Percentiles rank a stretch among this genome's conserved stretches.
These are phyloP conservation scores for Plemyria rubiginata DNA, from an alignment of 2,888 invertebrate genomes.

Conservation along the genomic window DNA sequence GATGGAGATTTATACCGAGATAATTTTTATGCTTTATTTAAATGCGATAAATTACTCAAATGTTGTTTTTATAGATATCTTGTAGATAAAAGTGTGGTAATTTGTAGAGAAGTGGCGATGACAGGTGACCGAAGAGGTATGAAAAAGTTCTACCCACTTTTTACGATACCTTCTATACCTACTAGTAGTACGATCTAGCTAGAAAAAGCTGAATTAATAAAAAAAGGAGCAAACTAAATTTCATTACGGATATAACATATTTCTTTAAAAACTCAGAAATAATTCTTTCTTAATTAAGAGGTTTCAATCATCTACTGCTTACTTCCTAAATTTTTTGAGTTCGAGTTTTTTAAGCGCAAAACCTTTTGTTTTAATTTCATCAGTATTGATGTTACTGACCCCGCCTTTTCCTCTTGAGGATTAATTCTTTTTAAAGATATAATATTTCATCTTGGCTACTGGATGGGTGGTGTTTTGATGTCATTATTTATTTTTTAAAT, in stretches of 20 bases:
- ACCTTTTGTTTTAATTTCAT: slow-evolving; percentile 50
- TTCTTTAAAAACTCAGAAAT: slow-evolving; percentile 42
- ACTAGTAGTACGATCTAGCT: too few relatives aligned
- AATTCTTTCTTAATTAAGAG: slow-evolving; percentile 62
- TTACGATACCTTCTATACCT: background rate
- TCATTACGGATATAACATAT: background rate
- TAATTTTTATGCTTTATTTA: slow-evolving; percentile 80
- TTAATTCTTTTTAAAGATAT: slow-evolving; percentile 63
- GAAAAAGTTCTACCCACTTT: slow-evolving; percentile 10
- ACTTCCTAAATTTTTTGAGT: slow-evolving; percentile 48
- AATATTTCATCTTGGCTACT: slow-evolving; percentile 68
- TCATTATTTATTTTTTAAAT: slow-evolving; percentile 65
- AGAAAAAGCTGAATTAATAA: too few relatives aligned
- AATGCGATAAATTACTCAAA: slow-evolving; percentile 77
- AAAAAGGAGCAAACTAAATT: background rate
- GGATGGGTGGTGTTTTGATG: slow-evolving; percentile 64
- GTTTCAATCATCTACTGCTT: slow-evolving; percentile 53
- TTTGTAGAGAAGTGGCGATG: slow-evolving; percentile 69
- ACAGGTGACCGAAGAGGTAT: slow-evolving; percentile 62
- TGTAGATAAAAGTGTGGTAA: slow-evolving; percentile 68
- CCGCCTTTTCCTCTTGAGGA: slow-evolving; percentile 61
- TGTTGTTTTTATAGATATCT: slow-evolving; percentile 68
- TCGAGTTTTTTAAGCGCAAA: slow-evolving; percentile 42
- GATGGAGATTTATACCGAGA: slow-evolving; percentile 74
- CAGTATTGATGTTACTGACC: slow-evolving; percentile 54